A percentile compares a stretch with the other conserved stretches of the same genome.
These are phyloP conservation scores for Darevskia mixta DNA, from an alignment of 2,797 vertebrate species.

Conservation along the genomic window DNA sequence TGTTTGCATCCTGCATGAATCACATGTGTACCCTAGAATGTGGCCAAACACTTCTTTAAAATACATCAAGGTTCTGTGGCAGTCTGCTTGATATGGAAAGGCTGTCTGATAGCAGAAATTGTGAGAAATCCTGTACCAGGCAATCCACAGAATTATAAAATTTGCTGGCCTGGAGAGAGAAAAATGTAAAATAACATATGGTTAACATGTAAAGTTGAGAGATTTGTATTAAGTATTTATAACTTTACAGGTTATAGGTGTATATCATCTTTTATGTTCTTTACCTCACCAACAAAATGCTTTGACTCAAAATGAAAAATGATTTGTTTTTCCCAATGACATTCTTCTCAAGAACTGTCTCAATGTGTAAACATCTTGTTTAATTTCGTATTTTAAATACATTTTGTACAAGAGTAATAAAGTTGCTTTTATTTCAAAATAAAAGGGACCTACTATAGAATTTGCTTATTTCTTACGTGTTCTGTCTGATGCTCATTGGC, in stretches of 20 bases:
- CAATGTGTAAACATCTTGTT: conserved; percentile 39
- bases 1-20: background rate
- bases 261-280: conserved; percentile 35
- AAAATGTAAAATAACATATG: conserved; percentile 32
- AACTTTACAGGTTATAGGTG: conserved; percentile 13
- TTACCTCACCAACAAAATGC: conserved; percentile 49
- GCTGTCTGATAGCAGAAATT: background rate
- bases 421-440: conserved; percentile 67
- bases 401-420: conserved; percentile 72
- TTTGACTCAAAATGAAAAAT: conserved; percentile 52
- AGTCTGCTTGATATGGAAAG: background rate
- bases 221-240: conserved; percentile 53
- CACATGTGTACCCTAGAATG: background rate
- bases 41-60: background rate
- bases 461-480: background rate
- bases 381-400: conserved; percentile 47
- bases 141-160: background rate
- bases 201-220: conserved; percentile 41
- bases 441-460: conserved; percentile 57
- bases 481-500: background rate
- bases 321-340: conserved; percentile 44
- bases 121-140: background rate
- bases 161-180: conserved; percentile 8
- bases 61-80: background rate
- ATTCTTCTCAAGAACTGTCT: conserved; percentile 38